phyloP scores from a whole-genome alignment of 2,888 invertebrate genomes.

The Dynastes maya region DNA sequence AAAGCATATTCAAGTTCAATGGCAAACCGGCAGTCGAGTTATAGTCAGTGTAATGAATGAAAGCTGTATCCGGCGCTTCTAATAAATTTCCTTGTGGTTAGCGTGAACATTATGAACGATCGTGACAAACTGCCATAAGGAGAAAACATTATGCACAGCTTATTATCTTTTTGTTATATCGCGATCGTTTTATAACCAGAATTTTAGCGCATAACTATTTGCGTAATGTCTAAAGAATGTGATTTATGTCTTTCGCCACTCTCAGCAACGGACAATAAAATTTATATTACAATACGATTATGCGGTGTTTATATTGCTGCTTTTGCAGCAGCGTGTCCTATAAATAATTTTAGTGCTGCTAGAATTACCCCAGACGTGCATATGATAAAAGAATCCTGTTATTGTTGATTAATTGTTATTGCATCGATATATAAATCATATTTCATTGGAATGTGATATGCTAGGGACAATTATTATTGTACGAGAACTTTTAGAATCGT shows the following conservation, averaged over 20 bases:
- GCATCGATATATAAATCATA: slow-evolving; percentile 21
- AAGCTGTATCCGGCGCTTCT: slow-evolving; percentile 17
- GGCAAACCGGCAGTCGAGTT: slow-evolving; percentile 1
- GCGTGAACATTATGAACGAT: slow-evolving; percentile 2
- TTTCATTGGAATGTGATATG: slow-evolving; percentile 20
- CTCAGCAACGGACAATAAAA: slow-evolving; percentile 21
- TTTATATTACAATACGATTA: slow-evolving; percentile 28
- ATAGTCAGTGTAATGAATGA: slow-evolving; percentile 11
- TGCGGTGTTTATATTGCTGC: slow-evolving; percentile 15
- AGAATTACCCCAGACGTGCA: neutral
- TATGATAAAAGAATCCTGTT: slow-evolving; percentile 9
- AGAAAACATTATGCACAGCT: neutral
- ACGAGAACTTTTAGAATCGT: neutral
- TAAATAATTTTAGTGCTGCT: slow-evolving; percentile 35
- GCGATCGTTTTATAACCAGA: neutral
- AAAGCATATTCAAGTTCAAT: slow-evolving; percentile 16
- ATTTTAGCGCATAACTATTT: neutral
- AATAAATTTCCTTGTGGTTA: slow-evolving; percentile 22
- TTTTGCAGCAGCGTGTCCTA: slow-evolving; percentile 20
- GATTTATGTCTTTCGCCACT: slow-evolving; percentile 18
- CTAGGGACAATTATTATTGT: slow-evolving; percentile 3
- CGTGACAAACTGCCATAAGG: slow-evolving; percentile 9
- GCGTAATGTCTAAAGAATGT: slow-evolving; percentile 4
- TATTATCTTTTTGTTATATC: neutral
- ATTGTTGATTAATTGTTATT: slow-evolving; percentile 29